phyloP scores from a whole-genome alignment of 1,140 invertebrate species.

The Ips nitidus region DNA sequence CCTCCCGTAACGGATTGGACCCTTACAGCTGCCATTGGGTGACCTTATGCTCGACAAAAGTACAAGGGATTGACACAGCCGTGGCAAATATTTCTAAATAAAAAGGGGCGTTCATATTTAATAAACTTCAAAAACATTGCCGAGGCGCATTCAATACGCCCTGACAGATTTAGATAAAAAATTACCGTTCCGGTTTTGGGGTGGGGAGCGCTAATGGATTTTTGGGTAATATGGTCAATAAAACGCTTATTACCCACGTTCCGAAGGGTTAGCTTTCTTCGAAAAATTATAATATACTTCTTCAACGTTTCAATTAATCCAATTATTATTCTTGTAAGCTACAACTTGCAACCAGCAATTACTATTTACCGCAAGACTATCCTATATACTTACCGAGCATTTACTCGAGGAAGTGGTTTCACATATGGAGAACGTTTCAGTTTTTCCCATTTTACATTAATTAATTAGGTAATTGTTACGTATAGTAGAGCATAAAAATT shows the following conservation, averaged over 20 bases:
- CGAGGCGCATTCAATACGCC: conserved; percentile 30
- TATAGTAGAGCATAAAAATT: neutral
- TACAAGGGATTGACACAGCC: conserved; percentile 35
- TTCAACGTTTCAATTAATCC: too few species aligned
- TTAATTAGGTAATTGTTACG: too few species aligned
- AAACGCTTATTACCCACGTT: conserved; percentile 18
- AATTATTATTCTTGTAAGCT: too few species aligned
- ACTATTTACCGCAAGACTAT: neutral
- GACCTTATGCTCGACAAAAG: conserved; percentile 25
- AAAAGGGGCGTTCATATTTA: conserved; percentile 41
- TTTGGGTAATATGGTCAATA: conserved; percentile 28
- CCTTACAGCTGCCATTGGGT: conserved; percentile 32
- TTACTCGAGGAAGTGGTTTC: conserved; percentile 37
- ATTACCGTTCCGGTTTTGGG: conserved; percentile 19
- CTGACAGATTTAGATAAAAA: conserved; percentile 32
- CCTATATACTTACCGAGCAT: conserved; percentile 10
- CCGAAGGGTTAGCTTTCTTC: too few species aligned
- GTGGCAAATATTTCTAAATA: conserved; percentile 42
- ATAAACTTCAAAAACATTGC: conserved; percentile 37
- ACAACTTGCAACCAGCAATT: too few species aligned
- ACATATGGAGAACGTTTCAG: conserved; percentile 30
- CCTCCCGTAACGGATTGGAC: conserved; percentile 34
- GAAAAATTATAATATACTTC: too few species aligned
- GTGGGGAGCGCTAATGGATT: conserved; percentile 27
- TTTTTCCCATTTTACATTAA: neutral